Evolutionary conservation across 2,797 vertebrate species (phyloP), one percentile per base, ranked within the genome.

Genomic region (Thunnus albacares): DNA sequence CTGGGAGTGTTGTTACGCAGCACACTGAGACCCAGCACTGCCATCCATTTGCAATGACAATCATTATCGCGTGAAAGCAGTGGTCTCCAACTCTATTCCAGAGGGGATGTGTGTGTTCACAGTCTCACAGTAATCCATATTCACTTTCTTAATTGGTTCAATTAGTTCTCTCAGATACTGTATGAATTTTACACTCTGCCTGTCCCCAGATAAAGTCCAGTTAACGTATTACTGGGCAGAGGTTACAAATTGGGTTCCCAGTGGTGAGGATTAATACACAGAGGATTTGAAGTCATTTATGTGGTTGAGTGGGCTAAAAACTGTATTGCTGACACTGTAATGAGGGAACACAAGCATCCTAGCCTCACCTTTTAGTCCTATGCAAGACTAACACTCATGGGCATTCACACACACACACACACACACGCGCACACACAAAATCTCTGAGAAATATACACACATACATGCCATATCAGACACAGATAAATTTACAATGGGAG

Each of bases 121-220:
- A 72, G 77, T 85, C 75, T 69, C 87, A 68, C 84, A 80, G 86
- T 92, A 91, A 93, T 94, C 90, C 91, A 93, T 88, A 93, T 90
- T 94, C 90, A 90, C 90, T 85, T 87, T 79, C 89, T 90, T 93
- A 94, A 94, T 93, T 92, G 92, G 90, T 90, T 93, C 90, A 93
- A 94, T 93, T 94, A 94, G 90, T 93, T 90, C 87, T 90, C 89
- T 87, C 82, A 87, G 90, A 94, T 94, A 92, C 85, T 89, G 85
- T 92, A 92, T 90, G 90, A 92, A 92, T 94, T 93, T 91, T 92
- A 90, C 91, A 94, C 90, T 84, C 92, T 91, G 90, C 81, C 81
- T 87, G 87, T 91, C 86, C 88, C 83, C 80, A 85, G 92, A 94
- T 95, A 94, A 94, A 91, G 93, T 92, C 93, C 91, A 83, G 91